These are phyloP conservation scores for Zaprionus tsacasi DNA, from an alignment of 1,140 invertebrate genomes.

Conservation along the genomic window DNA sequence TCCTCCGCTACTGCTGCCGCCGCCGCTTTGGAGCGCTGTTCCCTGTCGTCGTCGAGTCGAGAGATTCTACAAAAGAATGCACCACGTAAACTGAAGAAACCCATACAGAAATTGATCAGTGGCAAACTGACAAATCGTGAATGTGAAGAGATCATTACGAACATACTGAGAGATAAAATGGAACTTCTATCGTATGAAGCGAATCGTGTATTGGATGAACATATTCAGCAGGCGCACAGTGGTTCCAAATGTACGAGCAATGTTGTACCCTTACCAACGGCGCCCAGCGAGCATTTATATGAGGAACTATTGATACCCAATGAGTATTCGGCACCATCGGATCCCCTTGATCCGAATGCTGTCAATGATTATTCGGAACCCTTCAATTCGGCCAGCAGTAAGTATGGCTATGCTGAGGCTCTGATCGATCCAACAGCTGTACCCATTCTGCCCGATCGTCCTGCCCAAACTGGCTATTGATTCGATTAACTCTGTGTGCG, in stretches of 20 bases:
- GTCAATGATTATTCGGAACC: slow-evolving; percentile 13
- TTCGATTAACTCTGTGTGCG: background rate
- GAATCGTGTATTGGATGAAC: slow-evolving; percentile 51
- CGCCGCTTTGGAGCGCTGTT: background rate
- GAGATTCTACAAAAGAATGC: background rate
- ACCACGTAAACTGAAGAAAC: background rate
- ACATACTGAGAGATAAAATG: background rate
- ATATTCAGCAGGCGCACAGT: slow-evolving; percentile 42
- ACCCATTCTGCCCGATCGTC: background rate
- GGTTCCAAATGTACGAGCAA: background rate
- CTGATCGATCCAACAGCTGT: background rate
- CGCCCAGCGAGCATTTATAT: background rate
- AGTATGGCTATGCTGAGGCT: slow-evolving; percentile 24
- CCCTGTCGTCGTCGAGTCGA: background rate
- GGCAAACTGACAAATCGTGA: slow-evolving; percentile 8
- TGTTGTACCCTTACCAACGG: background rate
- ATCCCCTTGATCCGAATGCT: slow-evolving; percentile 4
- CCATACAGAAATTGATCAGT: slow-evolving; percentile 22
- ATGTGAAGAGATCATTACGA: background rate
- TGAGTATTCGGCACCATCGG: background rate
- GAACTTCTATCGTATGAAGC: background rate
- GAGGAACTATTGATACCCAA: slow-evolving; percentile 5
- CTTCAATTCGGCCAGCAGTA: slow-evolving; percentile 53
- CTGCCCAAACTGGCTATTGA: background rate
- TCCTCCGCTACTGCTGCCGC: no score